phyloP scores from a whole-genome alignment of 1,140 invertebrate species.

The Pseudomyrmex flavicornis region DNA sequence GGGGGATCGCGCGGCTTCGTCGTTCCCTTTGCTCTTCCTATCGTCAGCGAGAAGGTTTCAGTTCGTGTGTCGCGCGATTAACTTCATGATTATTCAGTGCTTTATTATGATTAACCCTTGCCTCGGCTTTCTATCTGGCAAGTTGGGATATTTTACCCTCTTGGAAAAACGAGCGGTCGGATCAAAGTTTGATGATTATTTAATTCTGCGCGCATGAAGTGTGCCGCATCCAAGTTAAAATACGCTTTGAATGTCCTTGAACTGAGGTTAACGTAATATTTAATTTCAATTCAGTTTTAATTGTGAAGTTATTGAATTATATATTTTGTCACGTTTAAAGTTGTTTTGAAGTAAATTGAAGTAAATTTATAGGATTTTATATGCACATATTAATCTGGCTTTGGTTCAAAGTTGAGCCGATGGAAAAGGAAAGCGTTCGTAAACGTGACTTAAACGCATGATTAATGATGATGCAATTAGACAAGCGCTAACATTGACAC shows the following conservation, averaged over 20 bases:
- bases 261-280: not conserved
- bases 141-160: not conserved
- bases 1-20: constrained; percentile 54
- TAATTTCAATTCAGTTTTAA: not conserved
- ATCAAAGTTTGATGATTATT: constrained; percentile 20
- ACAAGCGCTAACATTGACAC: constrained; percentile 36
- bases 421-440: not conserved
- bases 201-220: constrained; percentile 2
- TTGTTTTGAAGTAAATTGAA: not conserved
- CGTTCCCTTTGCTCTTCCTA: not conserved
- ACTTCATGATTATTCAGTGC: constrained; percentile 63
- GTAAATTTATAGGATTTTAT: not conserved
- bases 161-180: not conserved
- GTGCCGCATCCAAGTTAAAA: not conserved
- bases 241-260: not conserved
- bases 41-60: constrained; percentile 11
- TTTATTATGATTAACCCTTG: constrained; percentile 28
- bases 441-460: constrained; percentile 29
- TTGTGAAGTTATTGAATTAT: not conserved
- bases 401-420: not conserved
- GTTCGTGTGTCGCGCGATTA: constrained; percentile 58
- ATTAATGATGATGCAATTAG: constrained; percentile 41
- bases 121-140: constrained; percentile 13
- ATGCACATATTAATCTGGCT: constrained; percentile 10
- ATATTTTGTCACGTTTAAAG: not conserved